Evolutionary conservation across 1,140 invertebrate species (phyloP).

Genomic region (Thalassaphorura encarpata): DNA sequence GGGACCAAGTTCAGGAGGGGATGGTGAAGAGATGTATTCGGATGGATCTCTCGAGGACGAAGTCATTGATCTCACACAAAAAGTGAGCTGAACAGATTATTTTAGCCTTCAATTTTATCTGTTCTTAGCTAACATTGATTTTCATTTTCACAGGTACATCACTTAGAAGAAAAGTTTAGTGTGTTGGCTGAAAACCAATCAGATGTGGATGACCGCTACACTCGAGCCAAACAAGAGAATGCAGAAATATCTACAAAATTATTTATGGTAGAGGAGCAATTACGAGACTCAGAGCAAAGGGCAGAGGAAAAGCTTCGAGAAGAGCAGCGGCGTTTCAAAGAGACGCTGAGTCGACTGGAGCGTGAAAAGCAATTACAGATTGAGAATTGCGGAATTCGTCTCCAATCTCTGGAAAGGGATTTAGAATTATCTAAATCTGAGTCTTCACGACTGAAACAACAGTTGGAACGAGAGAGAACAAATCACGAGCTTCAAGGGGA

Average conservation of each 20-base stretch:
- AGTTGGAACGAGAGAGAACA: constrained; percentile 47
- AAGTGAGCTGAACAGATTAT: constrained; percentile 56
- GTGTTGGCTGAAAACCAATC: constrained; percentile 72
- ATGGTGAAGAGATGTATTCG: constrained; percentile 83
- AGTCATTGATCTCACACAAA: constrained; percentile 79
- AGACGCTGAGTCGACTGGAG: constrained; percentile 66
- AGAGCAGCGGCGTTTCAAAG: constrained; percentile 72
- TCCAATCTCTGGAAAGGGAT: constrained; percentile 68
- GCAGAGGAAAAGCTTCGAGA: constrained; percentile 72
- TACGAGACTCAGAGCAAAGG: constrained; percentile 75
- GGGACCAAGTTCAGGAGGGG: constrained; percentile 74
- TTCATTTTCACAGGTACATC: constrained; percentile 57
- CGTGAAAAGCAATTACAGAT: constrained; percentile 75
- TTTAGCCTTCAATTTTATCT: neutral
- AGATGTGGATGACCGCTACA: constrained; percentile 72
- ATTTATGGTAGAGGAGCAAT: constrained; percentile 82
- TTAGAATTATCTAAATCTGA: constrained; percentile 66
- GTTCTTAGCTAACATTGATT: neutral
- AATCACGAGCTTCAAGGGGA: constrained; percentile 45
- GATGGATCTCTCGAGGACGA: constrained; percentile 83
- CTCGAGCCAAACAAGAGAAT: constrained; percentile 78
- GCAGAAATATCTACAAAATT: constrained; percentile 75
- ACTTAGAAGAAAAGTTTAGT: constrained; percentile 81
- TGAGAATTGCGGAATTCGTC: constrained; percentile 69
- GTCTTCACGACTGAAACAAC: constrained; percentile 44